phyloP scores from a whole-genome alignment of 2,797 vertebrate genomes.

The Lutra lutra region DNA sequence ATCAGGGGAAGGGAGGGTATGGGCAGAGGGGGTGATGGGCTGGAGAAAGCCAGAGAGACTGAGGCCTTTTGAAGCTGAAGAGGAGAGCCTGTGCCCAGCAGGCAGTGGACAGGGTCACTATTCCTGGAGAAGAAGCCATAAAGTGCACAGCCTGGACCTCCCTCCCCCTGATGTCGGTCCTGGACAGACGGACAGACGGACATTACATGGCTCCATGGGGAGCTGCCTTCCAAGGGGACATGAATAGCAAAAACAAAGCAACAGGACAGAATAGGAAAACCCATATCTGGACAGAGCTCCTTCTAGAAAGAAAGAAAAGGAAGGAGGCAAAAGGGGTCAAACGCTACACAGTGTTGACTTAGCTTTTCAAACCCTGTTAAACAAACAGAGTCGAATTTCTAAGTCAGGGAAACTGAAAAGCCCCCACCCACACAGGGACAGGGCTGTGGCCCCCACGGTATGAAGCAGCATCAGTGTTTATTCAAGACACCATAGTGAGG shows the following conservation, averaged over 20 bases:
- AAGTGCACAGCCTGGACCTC: not conserved
- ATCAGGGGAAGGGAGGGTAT: not conserved
- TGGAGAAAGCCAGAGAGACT: not conserved
- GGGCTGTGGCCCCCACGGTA: conserved; percentile 68
- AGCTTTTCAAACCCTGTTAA: not conserved
- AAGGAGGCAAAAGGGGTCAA: not conserved
- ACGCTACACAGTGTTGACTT: not conserved
- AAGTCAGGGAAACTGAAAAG: conserved; percentile 54
- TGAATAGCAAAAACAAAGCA: not conserved
- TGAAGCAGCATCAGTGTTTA: conserved; percentile 83
- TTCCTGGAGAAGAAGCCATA: not conserved
- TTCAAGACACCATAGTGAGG: conserved; percentile 82
- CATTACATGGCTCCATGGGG: not conserved
- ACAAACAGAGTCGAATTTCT: conserved; percentile 56
- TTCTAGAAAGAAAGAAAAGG: conserved; percentile 16
- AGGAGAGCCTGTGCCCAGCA: not conserved
- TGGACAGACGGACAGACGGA: not conserved
- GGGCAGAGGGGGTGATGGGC: not conserved
- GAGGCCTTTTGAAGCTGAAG: not conserved
- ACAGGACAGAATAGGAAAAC: conserved; percentile 7
- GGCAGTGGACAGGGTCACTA: not conserved
- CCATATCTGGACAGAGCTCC: conserved; percentile 51
- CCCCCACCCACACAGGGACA: conserved; percentile 57
- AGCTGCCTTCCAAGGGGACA: not conserved
- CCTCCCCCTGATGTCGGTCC: not conserved